Evolutionary conservation across 1,140 invertebrate species (phyloP).

Genomic region (Drosophila pallidifrons): DNA sequence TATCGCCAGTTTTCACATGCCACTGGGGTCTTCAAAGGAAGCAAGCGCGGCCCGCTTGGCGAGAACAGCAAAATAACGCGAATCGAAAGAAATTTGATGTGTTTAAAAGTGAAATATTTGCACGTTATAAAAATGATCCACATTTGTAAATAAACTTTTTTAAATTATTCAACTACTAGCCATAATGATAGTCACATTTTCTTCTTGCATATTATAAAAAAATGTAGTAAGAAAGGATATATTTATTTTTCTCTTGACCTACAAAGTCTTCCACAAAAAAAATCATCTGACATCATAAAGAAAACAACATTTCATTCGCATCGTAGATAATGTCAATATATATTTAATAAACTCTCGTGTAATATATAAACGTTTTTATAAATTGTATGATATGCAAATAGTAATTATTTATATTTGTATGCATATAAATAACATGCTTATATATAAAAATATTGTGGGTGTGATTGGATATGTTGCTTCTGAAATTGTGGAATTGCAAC

Average conservation of each 20-base stretch:
- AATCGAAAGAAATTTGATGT: conserved; percentile 93
- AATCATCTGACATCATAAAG: neutral
- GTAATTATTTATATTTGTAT: conserved; percentile 8
- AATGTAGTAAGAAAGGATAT: neutral
- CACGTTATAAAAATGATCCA: conserved; percentile 89
- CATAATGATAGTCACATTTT: conserved; percentile 2
- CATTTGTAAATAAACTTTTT: conserved; percentile 43
- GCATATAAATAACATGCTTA: conserved; percentile 11
- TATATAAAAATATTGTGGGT: conserved; percentile 17
- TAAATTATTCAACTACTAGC: neutral
- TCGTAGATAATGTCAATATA: conserved; percentile 17
- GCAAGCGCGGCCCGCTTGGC: conserved; percentile 91
- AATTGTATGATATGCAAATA: conserved; percentile 13
- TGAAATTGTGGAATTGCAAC: conserved; percentile 87
- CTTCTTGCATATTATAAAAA: neutral
- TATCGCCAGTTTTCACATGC: conserved; percentile 95
- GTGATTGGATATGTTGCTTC: conserved; percentile 26
- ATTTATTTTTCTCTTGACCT: neutral
- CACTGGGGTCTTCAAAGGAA: conserved; percentile 95
- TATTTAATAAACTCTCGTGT: conserved; percentile 19
- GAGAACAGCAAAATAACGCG: conserved; percentile 93
- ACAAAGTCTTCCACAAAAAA: neutral
- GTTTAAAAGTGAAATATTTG: conserved; percentile 94
- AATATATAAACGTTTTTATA: conserved; percentile 20
- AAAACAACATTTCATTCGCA: conserved; percentile 5